Percentiles rank a stretch among this genome's conserved stretches.
phyloP scores from a whole-genome alignment of 2,797 vertebrate genomes.

The Antennarius maculatus region DNA sequence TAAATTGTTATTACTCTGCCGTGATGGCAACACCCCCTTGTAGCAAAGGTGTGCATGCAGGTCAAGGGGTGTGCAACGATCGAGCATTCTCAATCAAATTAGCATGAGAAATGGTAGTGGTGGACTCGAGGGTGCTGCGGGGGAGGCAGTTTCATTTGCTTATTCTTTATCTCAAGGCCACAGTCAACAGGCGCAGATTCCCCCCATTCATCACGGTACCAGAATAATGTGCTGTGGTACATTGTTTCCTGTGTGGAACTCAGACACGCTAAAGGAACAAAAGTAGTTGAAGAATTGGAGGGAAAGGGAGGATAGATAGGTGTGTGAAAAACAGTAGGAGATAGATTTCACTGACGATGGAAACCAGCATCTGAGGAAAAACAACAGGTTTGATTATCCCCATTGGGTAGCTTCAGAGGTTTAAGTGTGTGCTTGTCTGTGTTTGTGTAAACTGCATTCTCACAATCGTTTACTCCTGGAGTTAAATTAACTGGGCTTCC shows the following conservation, averaged over 20 bases:
- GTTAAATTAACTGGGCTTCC: too few relatives aligned
- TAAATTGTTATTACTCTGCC: slow-evolving; percentile 70
- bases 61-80: slow-evolving; percentile 60
- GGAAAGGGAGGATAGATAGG: slow-evolving; percentile 34
- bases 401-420: slow-evolving; percentile 6
- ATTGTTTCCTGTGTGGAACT: slow-evolving; percentile 67
- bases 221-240: slow-evolving; percentile 64
- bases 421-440: neutral
- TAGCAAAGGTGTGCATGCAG: slow-evolving; percentile 66
- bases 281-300: slow-evolving; percentile 41
- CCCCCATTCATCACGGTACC: slow-evolving; percentile 73
- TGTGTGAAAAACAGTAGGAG: slow-evolving; percentile 22
- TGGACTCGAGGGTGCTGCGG: slow-evolving; percentile 53
- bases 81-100: slow-evolving; percentile 78
- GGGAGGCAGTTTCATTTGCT: slow-evolving; percentile 75
- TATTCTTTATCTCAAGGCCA: slow-evolving; percentile 78
- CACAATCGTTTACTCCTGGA: neutral
- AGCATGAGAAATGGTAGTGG: slow-evolving; percentile 69
- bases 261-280: slow-evolving; percentile 42
- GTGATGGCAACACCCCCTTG: slow-evolving; percentile 48
- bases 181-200: slow-evolving; percentile 65
- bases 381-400: slow-evolving; percentile 27
- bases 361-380: slow-evolving; percentile 19
- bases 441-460: slow-evolving; percentile 1
- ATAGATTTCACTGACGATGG: slow-evolving; percentile 28